Base-by-base conservation (phyloP, 2,888 invertebrate genomes). In the Hylaea fasciaria region DNA sequence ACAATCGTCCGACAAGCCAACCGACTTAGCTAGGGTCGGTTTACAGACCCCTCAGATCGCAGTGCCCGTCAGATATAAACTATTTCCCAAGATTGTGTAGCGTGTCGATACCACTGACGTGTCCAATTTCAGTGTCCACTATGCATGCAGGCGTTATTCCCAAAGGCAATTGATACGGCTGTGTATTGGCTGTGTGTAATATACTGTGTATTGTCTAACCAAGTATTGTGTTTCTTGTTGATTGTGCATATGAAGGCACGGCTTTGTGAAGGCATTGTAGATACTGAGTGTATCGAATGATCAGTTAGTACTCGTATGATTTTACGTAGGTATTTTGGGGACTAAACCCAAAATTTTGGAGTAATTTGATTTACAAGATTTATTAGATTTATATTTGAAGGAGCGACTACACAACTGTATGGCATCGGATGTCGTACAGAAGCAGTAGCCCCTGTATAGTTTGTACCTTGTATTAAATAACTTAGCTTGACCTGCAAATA, bases 51-150 rank as follows among this genome's bases (percentile, higher is more conserved):
- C 3, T 3, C 22, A 22, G 22, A 22, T 22, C 5, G n/a, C n/a
- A n/a, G n/a, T 37, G 41, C 0, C 14, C 32, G 49, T 48, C 11
- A 52, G 52, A 13, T 28, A 37, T 16, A 48, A 35, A 54, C 44
- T 12, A 37, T 49, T 53, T 29, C 28, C 4, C 45, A 32, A 37
- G 35, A 41, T 53, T 56, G 56, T 59, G 52, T 50, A 40, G 16
- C 43, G 40, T 13, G 35, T 53, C 49, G 41, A 28, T 55, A 29
- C 28, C 35, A 62, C 39, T 48, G 61, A 57, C 47, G 48, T 59
- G 53, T 56, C 62, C 66, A 70, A 70, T 70, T 68, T 68, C 65
- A 50, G 57, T 57, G 62, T 58, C 57, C 64, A 61, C 37, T 65
- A 65, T 64, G 53, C 58, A n/a, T n/a, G n/a, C 57, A 52, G 48